Conservation (phyloP, 1,140 invertebrate genomes). For the Idris sp. region DNA sequence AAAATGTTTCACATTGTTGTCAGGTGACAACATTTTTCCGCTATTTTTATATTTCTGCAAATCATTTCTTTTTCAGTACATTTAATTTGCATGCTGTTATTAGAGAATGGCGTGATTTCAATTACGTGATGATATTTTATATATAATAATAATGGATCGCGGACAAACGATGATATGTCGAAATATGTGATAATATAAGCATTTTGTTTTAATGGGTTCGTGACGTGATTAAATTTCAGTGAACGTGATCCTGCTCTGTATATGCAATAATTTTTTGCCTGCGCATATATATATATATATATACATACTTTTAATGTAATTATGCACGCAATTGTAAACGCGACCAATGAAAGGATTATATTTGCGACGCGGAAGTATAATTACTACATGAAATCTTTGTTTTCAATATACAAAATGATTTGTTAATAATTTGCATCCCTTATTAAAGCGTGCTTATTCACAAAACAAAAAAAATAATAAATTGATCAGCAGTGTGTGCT, state of each 20-base stretch:
- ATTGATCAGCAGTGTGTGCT: too few relatives aligned
- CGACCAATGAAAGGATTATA: constrained; percentile 28
- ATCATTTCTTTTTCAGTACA: too few relatives aligned
- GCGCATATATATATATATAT: too few relatives aligned
- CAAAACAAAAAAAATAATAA: too few relatives aligned
- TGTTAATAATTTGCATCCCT: constrained; percentile 11
- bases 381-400: constrained; percentile 14
- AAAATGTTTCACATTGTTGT: constrained; percentile 29
- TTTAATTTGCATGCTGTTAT: constrained; percentile 24
- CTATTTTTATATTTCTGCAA: too few relatives aligned
- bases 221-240: constrained; percentile 30
- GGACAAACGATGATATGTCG: neutral
- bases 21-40: too few relatives aligned
- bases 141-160: too few relatives aligned
- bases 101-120: neutral
- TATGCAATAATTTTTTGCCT: constrained; percentile 14
- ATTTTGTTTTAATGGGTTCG: constrained; percentile 24
- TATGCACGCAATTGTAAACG: constrained; percentile 10
- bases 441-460: constrained; percentile 12
- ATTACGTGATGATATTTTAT: too few relatives aligned
- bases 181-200: constrained; percentile 27
- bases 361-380: constrained; percentile 13
- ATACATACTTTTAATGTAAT: constrained; percentile 30
- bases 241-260: constrained; percentile 8
- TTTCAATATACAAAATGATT: too few relatives aligned